Evolutionary conservation across 2,113 vertebrate species (phyloP).

Genomic region (Ciconia boyciana): DNA sequence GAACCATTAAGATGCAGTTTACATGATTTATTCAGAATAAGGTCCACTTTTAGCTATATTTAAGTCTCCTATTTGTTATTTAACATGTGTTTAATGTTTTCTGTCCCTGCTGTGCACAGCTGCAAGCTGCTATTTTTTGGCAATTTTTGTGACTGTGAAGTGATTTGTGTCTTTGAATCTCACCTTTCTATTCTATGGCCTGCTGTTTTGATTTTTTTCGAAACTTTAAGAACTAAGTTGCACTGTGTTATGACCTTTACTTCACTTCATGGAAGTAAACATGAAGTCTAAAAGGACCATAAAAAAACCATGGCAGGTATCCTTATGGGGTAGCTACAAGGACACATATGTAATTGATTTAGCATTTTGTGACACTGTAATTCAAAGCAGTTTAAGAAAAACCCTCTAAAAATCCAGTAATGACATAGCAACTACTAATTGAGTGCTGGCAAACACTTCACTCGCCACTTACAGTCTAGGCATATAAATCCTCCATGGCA

Average conservation of each 20-base stretch:
- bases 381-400: conserved; percentile 20
- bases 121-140: conserved; percentile 78
- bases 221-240: conserved; percentile 80
- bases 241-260: conserved; percentile 80
- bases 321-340: not conserved
- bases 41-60: conserved; percentile 80
- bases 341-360: conserved; percentile 18
- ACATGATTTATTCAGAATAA: conserved; percentile 79
- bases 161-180: conserved; percentile 77
- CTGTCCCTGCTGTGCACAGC: conserved; percentile 79
- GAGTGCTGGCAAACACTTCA: conserved; percentile 27
- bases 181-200: conserved; percentile 75
- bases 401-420: conserved; percentile 21
- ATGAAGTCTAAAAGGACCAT: conserved; percentile 11
- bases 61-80: conserved; percentile 81
- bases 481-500: not conserved
- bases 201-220: conserved; percentile 77
- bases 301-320: conserved; percentile 20
- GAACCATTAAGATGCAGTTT: conserved; percentile 75
- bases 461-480: not conserved
- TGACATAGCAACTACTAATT: conserved; percentile 34
- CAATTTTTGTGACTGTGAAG: conserved; percentile 77
- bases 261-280: conserved; percentile 80
- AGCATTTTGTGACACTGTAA: not conserved
- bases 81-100: conserved; percentile 83